A percentile compares a stretch with the other conserved stretches of the same genome.
phyloP scores from a whole-genome alignment of 2,888 invertebrate genomes.

The Onchidella celtica region DNA sequence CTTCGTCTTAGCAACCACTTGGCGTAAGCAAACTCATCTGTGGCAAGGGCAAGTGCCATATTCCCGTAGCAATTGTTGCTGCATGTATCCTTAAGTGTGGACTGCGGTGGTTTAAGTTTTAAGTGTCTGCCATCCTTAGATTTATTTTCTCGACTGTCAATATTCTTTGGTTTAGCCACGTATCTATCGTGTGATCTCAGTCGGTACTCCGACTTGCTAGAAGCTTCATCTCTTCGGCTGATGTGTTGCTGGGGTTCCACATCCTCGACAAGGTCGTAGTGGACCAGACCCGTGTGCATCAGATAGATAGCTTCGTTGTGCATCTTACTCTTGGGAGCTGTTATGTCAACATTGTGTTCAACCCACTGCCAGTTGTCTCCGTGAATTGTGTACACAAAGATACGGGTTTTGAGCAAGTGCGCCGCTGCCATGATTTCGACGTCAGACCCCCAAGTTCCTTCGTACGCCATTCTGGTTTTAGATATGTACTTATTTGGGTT shows the following conservation, averaged over 20 bases:
- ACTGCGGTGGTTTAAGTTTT: neutral
- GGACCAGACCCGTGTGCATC: constrained; percentile 21
- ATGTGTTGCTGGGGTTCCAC: neutral
- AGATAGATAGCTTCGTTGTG: constrained; percentile 19
- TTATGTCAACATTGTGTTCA: constrained; percentile 26
- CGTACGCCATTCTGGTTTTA: neutral
- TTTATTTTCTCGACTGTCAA: neutral
- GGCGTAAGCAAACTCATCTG: neutral
- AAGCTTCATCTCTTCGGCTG: neutral
- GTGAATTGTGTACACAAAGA: constrained; percentile 44
- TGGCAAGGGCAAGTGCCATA: neutral
- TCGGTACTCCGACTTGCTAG: neutral
- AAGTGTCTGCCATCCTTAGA: too few relatives aligned
- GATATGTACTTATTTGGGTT: constrained; percentile 7
- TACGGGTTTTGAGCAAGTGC: constrained; percentile 36
- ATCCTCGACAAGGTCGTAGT: constrained; percentile 33
- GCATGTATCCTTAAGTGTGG: neutral
- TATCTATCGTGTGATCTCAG: constrained; percentile 1
- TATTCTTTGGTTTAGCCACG: neutral
- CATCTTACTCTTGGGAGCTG: constrained; percentile 12
- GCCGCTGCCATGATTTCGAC: constrained; percentile 49
- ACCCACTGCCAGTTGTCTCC: constrained; percentile 39
- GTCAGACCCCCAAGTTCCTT: constrained; percentile 45
- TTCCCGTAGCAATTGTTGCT: neutral
- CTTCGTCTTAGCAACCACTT: neutral